Conservation (phyloP, 2,113 vertebrate species). For the Todiramphus chloris region DNA sequence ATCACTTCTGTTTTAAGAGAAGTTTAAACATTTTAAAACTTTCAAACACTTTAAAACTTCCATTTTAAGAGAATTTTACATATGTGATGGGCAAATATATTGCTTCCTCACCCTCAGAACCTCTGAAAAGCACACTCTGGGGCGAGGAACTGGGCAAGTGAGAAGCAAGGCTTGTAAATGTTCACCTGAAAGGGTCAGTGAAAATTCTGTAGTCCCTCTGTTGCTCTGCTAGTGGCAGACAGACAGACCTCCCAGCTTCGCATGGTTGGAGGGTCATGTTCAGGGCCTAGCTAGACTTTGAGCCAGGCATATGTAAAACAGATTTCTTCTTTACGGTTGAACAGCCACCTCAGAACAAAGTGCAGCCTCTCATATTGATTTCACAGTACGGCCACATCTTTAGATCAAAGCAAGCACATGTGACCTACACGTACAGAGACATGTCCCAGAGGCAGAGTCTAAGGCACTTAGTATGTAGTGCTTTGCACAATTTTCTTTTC, state of each 20-base stretch:
- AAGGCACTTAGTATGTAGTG: not conserved
- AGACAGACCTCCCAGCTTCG: not conserved
- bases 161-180: not conserved
- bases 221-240: not conserved
- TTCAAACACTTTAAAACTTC: no score
- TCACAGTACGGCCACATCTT: not conserved
- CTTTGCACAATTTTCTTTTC: not conserved
- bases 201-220: not conserved
- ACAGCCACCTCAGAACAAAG: not conserved
- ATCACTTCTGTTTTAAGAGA: not conserved
- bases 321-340: not conserved
- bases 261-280: not conserved
- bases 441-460: not conserved
- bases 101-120: not conserved
- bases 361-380: rapidly evolving
- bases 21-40: not conserved
- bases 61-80: not conserved
- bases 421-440: rapidly evolving
- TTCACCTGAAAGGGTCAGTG: not conserved
- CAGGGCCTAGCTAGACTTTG: not conserved
- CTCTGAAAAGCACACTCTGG: not conserved
- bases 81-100: not conserved
- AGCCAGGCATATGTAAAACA: not conserved
- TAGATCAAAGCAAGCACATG: not conserved
- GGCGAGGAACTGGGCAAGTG: not conserved